A percentile compares a stretch with the other conserved stretches of the same genome.
Evolutionary conservation across 2,113 vertebrate species (phyloP).

Genomic region (Channa maculata): DNA sequence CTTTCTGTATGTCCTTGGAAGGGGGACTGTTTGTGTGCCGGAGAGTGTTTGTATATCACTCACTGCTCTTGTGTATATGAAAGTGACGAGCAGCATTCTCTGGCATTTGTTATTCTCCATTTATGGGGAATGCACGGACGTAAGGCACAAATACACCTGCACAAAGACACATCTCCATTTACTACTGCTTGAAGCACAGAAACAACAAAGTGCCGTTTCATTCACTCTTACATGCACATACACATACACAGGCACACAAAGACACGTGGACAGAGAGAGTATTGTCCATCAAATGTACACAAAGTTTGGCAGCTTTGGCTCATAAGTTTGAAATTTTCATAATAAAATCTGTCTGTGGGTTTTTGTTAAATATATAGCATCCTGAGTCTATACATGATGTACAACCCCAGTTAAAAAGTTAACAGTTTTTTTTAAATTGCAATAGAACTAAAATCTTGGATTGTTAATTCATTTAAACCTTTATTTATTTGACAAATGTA

Average conservation of each 20-base stretch:
- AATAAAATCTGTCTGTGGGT: no score
- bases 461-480: no score
- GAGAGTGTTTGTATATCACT: conserved; percentile 68
- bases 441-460: no score
- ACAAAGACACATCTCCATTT: conserved; percentile 3
- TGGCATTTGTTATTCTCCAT: conserved; percentile 59
- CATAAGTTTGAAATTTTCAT: no score
- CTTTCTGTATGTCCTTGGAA: conserved; percentile 58
- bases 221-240: not conserved
- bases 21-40: conserved; percentile 59
- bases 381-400: no score
- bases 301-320: not conserved
- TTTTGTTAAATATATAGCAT: no score
- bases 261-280: not conserved
- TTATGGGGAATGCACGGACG: conserved; percentile 25
- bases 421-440: no score
- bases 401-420: no score
- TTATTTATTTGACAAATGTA: no score
- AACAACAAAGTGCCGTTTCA: not conserved
- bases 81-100: conserved; percentile 49
- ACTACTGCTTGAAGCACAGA: not conserved
- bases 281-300: not conserved
- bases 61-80: conserved; percentile 48
- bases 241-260: not conserved
- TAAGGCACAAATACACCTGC: conserved; percentile 46